A percentile compares a stretch with the other conserved stretches of the same genome.
phyloP scores from a whole-genome alignment of 2,797 vertebrate genomes.

The Paramormyrops hopkinsi region DNA sequence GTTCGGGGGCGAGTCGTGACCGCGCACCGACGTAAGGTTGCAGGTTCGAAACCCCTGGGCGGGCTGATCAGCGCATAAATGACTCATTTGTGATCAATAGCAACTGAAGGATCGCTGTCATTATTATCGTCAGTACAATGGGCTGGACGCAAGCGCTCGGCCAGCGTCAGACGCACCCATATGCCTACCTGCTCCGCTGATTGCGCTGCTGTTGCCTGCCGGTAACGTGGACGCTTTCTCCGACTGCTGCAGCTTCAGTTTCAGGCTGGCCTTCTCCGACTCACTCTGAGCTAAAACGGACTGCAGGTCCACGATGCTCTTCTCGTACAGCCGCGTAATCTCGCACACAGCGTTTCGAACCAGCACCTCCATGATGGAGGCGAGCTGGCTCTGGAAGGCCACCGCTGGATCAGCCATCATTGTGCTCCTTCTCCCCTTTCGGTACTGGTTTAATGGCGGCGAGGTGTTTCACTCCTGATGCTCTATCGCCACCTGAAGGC shows the following conservation, averaged over 20 bases:
- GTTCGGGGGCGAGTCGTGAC: neutral
- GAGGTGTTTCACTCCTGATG: neutral
- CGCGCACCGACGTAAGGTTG: neutral
- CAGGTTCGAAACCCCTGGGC: neutral
- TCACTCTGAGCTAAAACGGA: constrained; percentile 15
- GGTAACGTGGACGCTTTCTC: constrained; percentile 1
- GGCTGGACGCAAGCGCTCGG: neutral
- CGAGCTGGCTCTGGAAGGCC: constrained; percentile 23
- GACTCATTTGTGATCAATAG: neutral
- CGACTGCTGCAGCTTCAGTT: constrained; percentile 18
- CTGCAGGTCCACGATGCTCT: constrained; percentile 16
- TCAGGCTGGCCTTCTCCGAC: constrained; percentile 15
- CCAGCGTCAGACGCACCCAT: neutral
- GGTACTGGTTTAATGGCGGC: neutral
- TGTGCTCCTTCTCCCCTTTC: constrained; percentile 2
- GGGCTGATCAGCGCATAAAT: neutral
- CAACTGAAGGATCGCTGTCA: neutral
- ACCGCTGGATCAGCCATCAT: constrained; percentile 18
- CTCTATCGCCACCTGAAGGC: neutral
- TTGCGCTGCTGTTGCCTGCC: neutral
- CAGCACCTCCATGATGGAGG: constrained; percentile 22
- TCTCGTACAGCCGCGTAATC: constrained; percentile 19
- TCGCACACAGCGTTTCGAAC: constrained; percentile 21
- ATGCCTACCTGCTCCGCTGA: constrained; percentile 11
- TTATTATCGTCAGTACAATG: neutral